phyloP scores from a whole-genome alignment of 2,113 vertebrate genomes.

The Paradisaea rubra region DNA sequence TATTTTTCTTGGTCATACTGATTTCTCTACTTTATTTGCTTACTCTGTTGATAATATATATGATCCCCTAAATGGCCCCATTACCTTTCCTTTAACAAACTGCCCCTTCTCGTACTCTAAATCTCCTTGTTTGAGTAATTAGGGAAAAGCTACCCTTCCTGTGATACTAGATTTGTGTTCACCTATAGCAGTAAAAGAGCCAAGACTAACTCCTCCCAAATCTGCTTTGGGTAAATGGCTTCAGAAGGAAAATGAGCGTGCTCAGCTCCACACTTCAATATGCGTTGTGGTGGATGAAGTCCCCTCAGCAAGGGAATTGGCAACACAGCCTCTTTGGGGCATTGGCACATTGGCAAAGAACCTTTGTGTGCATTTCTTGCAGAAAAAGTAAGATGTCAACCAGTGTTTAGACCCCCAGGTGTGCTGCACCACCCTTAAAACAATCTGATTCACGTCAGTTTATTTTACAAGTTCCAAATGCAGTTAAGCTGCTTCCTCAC shows the following conservation, averaged over 20 bases:
- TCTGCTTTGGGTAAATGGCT: not conserved
- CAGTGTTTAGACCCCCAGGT: not conserved
- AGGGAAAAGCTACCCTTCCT: not conserved
- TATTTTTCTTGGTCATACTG: slow-evolving; percentile 51
- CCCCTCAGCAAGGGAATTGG: not conserved
- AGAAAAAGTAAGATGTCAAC: not conserved
- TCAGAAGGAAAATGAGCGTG: not conserved
- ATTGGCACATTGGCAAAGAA: not conserved
- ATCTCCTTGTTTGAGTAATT: not conserved
- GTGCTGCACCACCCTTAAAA: not conserved
- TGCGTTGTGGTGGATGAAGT: not conserved
- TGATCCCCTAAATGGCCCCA: not conserved
- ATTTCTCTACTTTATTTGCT: slow-evolving; percentile 47
- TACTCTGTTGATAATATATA: slow-evolving; percentile 43
- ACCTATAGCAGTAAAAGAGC: not conserved
- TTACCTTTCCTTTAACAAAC: not conserved
- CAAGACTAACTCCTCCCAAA: not conserved
- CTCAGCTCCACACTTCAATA: not conserved
- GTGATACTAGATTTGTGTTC: not conserved
- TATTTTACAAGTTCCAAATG: not conserved
- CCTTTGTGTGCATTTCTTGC: not conserved
- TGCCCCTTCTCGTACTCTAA: not conserved
- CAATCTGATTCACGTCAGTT: not conserved
- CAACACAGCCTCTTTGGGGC: not conserved
- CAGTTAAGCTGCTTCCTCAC: not conserved